Evolutionary conservation across 2,888 invertebrate species (phyloP).

Genomic region (Bhutanitis thaidina): DNA sequence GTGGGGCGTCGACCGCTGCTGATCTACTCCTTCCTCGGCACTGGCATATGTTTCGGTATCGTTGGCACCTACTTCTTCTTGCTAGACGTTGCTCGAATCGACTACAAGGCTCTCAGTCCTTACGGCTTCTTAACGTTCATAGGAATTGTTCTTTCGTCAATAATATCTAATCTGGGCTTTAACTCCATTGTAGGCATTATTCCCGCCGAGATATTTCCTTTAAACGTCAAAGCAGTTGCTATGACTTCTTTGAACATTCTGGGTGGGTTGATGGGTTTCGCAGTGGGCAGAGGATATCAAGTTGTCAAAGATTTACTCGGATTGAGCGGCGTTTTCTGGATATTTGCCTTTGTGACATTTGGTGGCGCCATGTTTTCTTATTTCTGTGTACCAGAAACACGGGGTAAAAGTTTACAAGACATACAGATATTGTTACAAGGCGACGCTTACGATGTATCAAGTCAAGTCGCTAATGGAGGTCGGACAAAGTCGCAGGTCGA

Average conservation of each 20-base stretch:
- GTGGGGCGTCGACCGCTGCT: slow-evolving; percentile 70
- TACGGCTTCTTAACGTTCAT: slow-evolving; percentile 56
- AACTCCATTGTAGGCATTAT: slow-evolving; percentile 69
- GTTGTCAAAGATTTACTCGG: slow-evolving; percentile 64
- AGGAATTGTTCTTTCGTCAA: slow-evolving; percentile 51
- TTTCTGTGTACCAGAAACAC: slow-evolving; percentile 78
- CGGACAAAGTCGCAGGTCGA: background rate
- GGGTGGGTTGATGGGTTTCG: slow-evolving; percentile 66
- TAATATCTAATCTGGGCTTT: slow-evolving; percentile 58
- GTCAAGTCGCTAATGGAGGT: slow-evolving; percentile 19
- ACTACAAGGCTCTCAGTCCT: slow-evolving; percentile 34
- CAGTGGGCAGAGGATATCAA: slow-evolving; percentile 72
- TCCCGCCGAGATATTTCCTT: slow-evolving; percentile 74
- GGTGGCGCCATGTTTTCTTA: slow-evolving; percentile 67
- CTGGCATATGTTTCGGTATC: slow-evolving; percentile 34
- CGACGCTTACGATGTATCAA: slow-evolving; percentile 35
- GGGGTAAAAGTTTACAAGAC: slow-evolving; percentile 75
- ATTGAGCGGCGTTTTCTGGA: slow-evolving; percentile 66
- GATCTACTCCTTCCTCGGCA: slow-evolving; percentile 55
- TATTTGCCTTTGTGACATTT: slow-evolving; percentile 64
- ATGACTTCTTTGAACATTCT: slow-evolving; percentile 67
- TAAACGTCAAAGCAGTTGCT: slow-evolving; percentile 77
- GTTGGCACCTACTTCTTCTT: slow-evolving; percentile 58
- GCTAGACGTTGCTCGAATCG: slow-evolving; percentile 41
- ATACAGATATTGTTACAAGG: slow-evolving; percentile 76